phyloP scores from a whole-genome alignment of 2,113 vertebrate genomes.

The Campylomormyrus numenius region DNA sequence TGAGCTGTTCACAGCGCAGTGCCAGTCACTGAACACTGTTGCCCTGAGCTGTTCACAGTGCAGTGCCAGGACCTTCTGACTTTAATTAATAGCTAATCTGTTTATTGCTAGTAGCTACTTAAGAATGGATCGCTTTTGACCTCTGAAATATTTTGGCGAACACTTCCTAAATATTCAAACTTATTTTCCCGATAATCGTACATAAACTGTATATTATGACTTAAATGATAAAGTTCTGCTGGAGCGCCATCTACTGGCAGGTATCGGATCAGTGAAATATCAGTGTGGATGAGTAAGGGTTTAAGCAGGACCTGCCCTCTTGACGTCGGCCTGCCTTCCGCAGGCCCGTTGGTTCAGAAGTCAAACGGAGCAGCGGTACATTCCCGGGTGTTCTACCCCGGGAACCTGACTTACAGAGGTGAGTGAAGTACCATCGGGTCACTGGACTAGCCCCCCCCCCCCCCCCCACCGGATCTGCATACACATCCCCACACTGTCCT shows the following conservation, averaged over 20 bases:
- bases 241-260: constrained; percentile 25
- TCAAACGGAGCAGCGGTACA: constrained; percentile 53
- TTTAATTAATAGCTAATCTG: not conserved
- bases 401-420: constrained; percentile 80
- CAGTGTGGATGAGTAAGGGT: not conserved
- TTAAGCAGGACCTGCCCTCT: not conserved
- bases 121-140: not conserved
- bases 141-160: not conserved
- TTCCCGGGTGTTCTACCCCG: constrained; percentile 66
- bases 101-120: not conserved
- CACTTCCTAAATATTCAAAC: not conserved
- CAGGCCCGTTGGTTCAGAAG: constrained; percentile 58
- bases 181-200: not conserved
- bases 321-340: not conserved
- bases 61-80: not conserved
- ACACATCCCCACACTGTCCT: not conserved
- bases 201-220: not conserved
- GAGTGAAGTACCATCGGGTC: constrained; percentile 1
- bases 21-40: not conserved
- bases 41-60: not conserved
- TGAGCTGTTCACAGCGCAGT: too few species aligned
- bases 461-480: not conserved
- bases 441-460: not conserved
- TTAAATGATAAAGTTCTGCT: constrained; percentile 7
- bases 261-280: not conserved